Base-by-base conservation (phyloP, 2,113 vertebrate species). In the Dasyprocta punctata region DNA sequence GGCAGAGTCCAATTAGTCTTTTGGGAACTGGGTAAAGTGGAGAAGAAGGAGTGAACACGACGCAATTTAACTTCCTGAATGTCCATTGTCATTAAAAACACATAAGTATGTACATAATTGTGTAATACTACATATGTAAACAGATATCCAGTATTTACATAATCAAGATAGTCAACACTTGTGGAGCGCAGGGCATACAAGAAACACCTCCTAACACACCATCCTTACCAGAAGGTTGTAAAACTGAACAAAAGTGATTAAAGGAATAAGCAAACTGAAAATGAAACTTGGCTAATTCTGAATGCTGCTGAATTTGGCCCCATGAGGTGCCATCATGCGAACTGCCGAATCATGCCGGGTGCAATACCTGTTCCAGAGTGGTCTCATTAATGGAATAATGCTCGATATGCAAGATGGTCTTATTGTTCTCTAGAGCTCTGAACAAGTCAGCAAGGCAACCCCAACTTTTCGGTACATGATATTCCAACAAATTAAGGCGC, bases 351-450 rank as follows among this genome's bases (percentile, higher is more conserved):
- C 1, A 3, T 30, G n/a, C 3, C 1, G 1, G 0, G n/a, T 26
- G 67, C 60, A 14, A 5, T 97, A 98, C 98, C 98, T 99, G 97
- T 9, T 99, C 98, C 96, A 99, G 89, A 26, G 97, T 97, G 13
- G 98, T 97, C 87, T 98, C 98, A 78, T 87, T 98, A 63, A 99
- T 97, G 81, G 98, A 98, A 86, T 98, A 99, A 67, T 98, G 97
- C 36, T 95, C 89, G 49, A 98, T 98, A 52, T 96, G 94, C 47
- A 98, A 83, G 84, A 86, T 83, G 38, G 7, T 7, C 97, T 97
- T 98, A 10, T 97, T 97, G 65, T 95, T 95, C 83, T 99, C 98
- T 28, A 99, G 96, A 77, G 98, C 96, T 58, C 41, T 95, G 96
- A 98, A 98, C 88, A 98, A 97, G 89, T 98, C 98, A 54, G 98